Evolutionary conservation across 2,888 invertebrate species (phyloP).

Genomic region (Epicampocera succincta): DNA sequence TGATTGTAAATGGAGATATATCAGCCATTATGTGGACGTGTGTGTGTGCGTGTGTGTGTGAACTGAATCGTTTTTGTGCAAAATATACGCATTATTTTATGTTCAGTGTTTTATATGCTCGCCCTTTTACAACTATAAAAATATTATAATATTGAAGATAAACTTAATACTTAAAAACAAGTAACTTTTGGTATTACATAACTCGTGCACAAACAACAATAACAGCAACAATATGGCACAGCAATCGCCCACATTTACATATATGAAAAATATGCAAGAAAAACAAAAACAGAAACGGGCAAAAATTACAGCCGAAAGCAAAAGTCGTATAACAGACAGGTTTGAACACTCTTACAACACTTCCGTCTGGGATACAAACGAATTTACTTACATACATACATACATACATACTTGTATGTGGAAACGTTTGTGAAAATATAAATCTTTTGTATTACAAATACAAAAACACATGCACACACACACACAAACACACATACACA

Average conservation of each 20-base stretch:
- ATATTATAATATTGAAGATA: slow-evolving; percentile 59
- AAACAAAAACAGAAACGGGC: background rate
- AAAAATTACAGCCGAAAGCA: too few species aligned
- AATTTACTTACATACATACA: too few species aligned
- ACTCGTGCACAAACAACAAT: background rate
- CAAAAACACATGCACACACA: background rate
- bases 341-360: too few species aligned
- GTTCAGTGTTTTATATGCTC: background rate
- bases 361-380: too few species aligned
- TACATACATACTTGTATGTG: too few species aligned
- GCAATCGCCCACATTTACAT: slow-evolving; percentile 1
- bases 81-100: background rate
- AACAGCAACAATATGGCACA: slow-evolving; percentile 33
- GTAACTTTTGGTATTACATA: slow-evolving; percentile 53
- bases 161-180: slow-evolving; percentile 51
- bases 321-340: too few species aligned
- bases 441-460: too few species aligned
- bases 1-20: too few species aligned
- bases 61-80: background rate
- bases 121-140: slow-evolving; percentile 20
- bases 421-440: too few species aligned
- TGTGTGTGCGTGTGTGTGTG: background rate
- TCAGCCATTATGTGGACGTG: background rate
- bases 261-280: background rate
- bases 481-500: background rate